Evolutionary conservation across 2,797 vertebrate species (phyloP).

Genomic region (Cetoscarus ocellatus): DNA sequence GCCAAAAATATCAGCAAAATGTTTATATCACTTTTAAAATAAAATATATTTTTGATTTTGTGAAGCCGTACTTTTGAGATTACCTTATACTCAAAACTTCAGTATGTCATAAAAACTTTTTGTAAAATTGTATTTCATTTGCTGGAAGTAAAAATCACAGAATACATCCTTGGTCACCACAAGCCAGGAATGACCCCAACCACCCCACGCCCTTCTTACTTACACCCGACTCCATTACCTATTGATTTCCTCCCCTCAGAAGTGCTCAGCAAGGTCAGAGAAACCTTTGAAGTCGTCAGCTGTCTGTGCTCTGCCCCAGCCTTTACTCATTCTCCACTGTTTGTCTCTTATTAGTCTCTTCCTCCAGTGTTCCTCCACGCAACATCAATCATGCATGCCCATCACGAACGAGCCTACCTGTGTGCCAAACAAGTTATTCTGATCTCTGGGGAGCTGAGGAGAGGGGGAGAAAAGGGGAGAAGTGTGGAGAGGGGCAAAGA

Average conservation of each 20-base stretch:
- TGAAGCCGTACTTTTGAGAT: no score
- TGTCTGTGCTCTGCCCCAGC: conserved; percentile 44
- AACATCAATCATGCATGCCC: conserved; percentile 68
- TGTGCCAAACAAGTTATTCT: conserved; percentile 56
- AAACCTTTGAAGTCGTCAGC: conserved; percentile 71
- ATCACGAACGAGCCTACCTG: conserved; percentile 58
- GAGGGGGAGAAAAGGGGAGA: conserved; percentile 38
- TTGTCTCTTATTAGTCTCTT: conserved; percentile 57
- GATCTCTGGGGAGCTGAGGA: conserved; percentile 51
- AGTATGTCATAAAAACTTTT: no score
- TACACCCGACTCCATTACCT: conserved; percentile 77
- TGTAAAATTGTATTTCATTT: no score
- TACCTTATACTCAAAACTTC: no score
- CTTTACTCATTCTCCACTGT: conserved; percentile 21
- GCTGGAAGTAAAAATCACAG: no score
- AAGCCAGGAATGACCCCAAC: conserved; percentile 50
- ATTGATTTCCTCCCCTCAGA: conserved; percentile 79
- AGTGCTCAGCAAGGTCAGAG: conserved; percentile 76
- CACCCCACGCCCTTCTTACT: conserved; percentile 67
- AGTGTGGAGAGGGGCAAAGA: conserved; percentile 33
- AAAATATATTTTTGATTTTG: no score
- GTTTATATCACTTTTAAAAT: no score
- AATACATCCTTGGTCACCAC: no score
- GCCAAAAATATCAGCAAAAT: no score
- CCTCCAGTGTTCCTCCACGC: conserved; percentile 44